Percentiles rank a stretch among this genome's conserved stretches.
Conservation (phyloP, 2,888 invertebrate genomes). For the Drosophila vallismaia region DNA sequence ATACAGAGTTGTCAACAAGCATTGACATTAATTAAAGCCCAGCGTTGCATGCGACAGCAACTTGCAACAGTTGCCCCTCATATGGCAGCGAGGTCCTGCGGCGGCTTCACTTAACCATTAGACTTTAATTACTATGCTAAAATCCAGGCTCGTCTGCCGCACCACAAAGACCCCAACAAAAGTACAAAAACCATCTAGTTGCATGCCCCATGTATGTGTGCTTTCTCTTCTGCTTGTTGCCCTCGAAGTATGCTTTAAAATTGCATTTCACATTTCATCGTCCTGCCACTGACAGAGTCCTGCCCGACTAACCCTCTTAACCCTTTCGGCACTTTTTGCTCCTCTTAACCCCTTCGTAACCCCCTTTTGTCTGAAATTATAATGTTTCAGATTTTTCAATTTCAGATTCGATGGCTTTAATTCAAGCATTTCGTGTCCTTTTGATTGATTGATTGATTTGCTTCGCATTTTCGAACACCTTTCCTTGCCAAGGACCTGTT, state of each 20-base stretch:
- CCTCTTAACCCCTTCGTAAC: too few relatives aligned
- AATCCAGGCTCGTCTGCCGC: constrained; percentile 67
- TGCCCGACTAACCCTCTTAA: background rate
- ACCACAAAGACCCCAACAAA: constrained; percentile 42
- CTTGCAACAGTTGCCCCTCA: constrained; percentile 14
- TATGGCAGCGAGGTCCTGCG: constrained; percentile 33
- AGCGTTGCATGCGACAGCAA: constrained; percentile 64
- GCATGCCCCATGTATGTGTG: constrained; percentile 20
- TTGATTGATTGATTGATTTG: too few relatives aligned
- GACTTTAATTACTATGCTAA: constrained; percentile 73
- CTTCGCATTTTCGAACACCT: too few relatives aligned
- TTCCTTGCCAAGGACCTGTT: background rate
- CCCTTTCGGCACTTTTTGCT: background rate
- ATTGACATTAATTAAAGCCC: constrained; percentile 74
- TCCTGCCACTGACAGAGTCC: constrained; percentile 24
- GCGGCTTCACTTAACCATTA: constrained; percentile 67
- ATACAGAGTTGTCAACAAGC: constrained; percentile 68
- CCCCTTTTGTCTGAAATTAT: too few relatives aligned
- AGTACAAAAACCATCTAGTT: constrained; percentile 22
- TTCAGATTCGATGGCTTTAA: background rate
- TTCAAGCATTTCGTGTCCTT: background rate
- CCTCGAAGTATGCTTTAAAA: constrained; percentile 64
- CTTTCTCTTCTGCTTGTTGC: constrained; percentile 57
- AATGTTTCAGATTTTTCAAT: background rate
- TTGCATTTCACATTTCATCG: constrained; percentile 43